These are phyloP conservation scores for Eonycteris spelaea DNA, from an alignment of 2,113 vertebrate species.

Conservation along the genomic window DNA sequence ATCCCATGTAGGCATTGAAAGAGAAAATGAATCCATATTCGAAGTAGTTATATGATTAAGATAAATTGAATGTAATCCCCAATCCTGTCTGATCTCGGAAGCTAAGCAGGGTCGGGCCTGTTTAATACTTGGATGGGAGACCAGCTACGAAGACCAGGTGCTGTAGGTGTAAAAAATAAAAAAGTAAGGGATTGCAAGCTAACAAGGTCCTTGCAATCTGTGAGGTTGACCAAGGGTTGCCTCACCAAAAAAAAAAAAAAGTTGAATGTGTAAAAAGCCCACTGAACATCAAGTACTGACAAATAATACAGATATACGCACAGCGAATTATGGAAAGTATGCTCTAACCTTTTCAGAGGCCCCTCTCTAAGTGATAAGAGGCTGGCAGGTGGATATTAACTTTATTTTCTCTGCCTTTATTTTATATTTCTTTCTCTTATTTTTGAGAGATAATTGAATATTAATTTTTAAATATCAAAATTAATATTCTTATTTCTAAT, in stretches of 20 bases:
- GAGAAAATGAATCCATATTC: not conserved
- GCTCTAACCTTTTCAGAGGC: not conserved
- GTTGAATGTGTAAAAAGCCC: not conserved
- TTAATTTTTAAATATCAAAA: not conserved
- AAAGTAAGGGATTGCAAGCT: no score
- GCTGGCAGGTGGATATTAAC: not conserved
- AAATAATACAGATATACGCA: not conserved
- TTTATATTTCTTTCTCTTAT: not conserved
- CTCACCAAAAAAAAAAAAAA: no score
- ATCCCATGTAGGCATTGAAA: not conserved
- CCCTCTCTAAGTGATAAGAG: not conserved
- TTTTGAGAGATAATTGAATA: not conserved
- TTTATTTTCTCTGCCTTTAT: not conserved
- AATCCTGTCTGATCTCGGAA: no score
- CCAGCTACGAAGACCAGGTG: no score
- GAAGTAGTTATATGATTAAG: not conserved
- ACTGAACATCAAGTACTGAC: not conserved
- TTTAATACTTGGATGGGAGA: no score
- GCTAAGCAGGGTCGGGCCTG: no score
- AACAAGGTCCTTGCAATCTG: no score
- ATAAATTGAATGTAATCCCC: not conserved
- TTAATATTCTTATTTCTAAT: not conserved
- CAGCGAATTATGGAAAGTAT: not conserved
- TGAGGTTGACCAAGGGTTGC: no score
- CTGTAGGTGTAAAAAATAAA: no score